Evolutionary conservation across 2,113 vertebrate genomes (phyloP).

Genomic region (Macaca nemestrina): DNA sequence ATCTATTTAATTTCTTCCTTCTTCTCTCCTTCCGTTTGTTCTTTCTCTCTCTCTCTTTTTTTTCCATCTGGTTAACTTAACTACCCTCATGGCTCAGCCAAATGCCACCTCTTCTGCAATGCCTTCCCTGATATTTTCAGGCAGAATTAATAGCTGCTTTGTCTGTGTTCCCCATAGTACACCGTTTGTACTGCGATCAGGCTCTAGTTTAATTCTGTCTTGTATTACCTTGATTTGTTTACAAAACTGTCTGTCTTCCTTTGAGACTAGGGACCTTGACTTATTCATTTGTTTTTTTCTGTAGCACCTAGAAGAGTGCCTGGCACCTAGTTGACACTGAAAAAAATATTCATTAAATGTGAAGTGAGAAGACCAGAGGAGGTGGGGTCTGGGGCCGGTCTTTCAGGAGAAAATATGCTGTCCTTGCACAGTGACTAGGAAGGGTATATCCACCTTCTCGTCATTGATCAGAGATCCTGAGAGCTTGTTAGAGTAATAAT

Average conservation of each 20-base stretch:
- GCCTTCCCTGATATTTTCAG: slow-evolving; percentile 62
- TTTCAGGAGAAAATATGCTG: background rate
- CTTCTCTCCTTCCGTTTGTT: background rate
- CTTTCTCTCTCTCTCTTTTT: background rate
- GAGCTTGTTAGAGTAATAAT: background rate
- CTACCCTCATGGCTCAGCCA: slow-evolving; percentile 45
- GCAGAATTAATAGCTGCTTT: slow-evolving; percentile 72
- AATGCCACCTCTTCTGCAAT: slow-evolving; percentile 57
- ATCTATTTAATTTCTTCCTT: background rate
- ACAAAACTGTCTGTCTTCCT: slow-evolving; percentile 68
- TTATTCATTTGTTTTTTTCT: slow-evolving; percentile 68
- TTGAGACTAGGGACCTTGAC: slow-evolving; percentile 68
- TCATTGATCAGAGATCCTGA: background rate
- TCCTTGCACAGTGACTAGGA: background rate
- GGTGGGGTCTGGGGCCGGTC: background rate
- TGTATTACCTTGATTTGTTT: slow-evolving; percentile 76
- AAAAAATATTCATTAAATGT: slow-evolving; percentile 60
- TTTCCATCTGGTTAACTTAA: slow-evolving; percentile 47
- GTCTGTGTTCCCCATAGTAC: slow-evolving; percentile 60
- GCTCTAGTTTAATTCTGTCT: slow-evolving; percentile 70
- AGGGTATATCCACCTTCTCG: background rate
- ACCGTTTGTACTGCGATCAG: slow-evolving; percentile 61
- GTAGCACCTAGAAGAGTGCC: slow-evolving; percentile 61
- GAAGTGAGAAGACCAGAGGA: slow-evolving; percentile 43
- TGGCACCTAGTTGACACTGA: slow-evolving; percentile 43